Conservation (phyloP, 2,888 invertebrate species). For the Plusia festucae region DNA sequence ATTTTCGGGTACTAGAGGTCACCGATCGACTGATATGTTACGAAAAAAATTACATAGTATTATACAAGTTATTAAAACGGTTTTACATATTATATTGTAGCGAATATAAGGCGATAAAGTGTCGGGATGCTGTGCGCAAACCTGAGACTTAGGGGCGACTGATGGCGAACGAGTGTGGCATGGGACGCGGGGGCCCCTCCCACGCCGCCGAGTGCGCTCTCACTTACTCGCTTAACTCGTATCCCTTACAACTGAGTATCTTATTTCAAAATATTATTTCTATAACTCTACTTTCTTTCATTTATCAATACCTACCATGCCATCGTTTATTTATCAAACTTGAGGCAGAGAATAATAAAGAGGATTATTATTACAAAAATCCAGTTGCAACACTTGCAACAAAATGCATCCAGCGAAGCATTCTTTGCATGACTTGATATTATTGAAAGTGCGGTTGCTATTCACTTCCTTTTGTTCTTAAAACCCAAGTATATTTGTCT, state of each 20-base stretch:
- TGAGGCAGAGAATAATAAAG: neutral
- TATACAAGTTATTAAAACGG: constrained; percentile 37
- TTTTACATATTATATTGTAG: constrained; percentile 57
- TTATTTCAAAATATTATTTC: constrained; percentile 23
- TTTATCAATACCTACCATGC: neutral
- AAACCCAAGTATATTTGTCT: constrained; percentile 48
- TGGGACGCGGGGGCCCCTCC: constrained; percentile 73
- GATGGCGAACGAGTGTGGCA: constrained; percentile 78
- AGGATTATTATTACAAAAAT: neutral
- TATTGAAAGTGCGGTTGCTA: constrained; percentile 15
- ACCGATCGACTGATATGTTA: constrained; percentile 19
- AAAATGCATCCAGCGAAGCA: neutral
- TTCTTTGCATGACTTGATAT: constrained; percentile 4
- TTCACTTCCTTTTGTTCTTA: constrained; percentile 44
- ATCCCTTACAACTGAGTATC: constrained; percentile 30
- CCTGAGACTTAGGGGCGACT: constrained; percentile 88
- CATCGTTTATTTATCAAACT: neutral
- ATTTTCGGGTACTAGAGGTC: constrained; percentile 56
- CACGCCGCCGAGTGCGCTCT: constrained; percentile 67
- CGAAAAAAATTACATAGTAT: constrained; percentile 46
- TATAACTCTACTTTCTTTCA: neutral
- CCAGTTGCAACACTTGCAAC: neutral
- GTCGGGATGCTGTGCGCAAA: constrained; percentile 85
- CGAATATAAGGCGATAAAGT: constrained; percentile 67
- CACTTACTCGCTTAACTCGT: constrained; percentile 63